phyloP scores from a whole-genome alignment of 2,888 invertebrate genomes.

The Plusia festucae region DNA sequence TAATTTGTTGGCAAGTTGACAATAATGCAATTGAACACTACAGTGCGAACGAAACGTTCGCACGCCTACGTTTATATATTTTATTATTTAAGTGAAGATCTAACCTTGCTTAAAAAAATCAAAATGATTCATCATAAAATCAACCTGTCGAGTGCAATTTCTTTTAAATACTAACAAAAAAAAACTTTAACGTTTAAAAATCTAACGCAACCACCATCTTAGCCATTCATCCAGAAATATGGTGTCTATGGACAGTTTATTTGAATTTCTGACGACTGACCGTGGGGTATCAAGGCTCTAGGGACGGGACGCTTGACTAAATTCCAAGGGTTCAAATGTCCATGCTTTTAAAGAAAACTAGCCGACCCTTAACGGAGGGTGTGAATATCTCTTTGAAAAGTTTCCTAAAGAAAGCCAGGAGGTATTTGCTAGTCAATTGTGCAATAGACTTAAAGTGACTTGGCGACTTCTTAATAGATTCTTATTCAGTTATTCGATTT shows the following conservation, averaged over 20 bases:
- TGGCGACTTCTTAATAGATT: slow-evolving; percentile 34
- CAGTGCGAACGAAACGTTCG: background rate
- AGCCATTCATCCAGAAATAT: slow-evolving; percentile 49
- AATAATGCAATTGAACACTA: background rate
- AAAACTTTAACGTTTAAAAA: background rate
- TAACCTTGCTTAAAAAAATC: no score
- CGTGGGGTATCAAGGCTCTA: slow-evolving; percentile 74
- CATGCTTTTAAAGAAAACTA: slow-evolving; percentile 84
- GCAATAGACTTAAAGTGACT: slow-evolving; percentile 46
- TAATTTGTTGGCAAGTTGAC: slow-evolving; percentile 2
- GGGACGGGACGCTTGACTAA: slow-evolving; percentile 85
- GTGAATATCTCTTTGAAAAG: slow-evolving; percentile 81
- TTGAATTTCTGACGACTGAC: slow-evolving; percentile 79
- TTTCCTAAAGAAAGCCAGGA: slow-evolving; percentile 54
- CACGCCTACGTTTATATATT: background rate
- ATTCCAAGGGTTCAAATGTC: slow-evolving; percentile 82
- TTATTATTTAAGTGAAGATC: no score
- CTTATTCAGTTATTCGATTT: slow-evolving; percentile 19
- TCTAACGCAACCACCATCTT: slow-evolving; percentile 28
- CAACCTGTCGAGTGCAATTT: no score
- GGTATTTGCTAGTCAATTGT: slow-evolving; percentile 50
- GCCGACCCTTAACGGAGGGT: slow-evolving; percentile 78
- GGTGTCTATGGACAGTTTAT: slow-evolving; percentile 73
- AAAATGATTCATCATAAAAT: no score
- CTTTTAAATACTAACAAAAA: background rate